These are phyloP conservation scores for Chiloscyllium plagiosum DNA, from an alignment of 2,113 vertebrate genomes.

Conservation along the genomic window DNA sequence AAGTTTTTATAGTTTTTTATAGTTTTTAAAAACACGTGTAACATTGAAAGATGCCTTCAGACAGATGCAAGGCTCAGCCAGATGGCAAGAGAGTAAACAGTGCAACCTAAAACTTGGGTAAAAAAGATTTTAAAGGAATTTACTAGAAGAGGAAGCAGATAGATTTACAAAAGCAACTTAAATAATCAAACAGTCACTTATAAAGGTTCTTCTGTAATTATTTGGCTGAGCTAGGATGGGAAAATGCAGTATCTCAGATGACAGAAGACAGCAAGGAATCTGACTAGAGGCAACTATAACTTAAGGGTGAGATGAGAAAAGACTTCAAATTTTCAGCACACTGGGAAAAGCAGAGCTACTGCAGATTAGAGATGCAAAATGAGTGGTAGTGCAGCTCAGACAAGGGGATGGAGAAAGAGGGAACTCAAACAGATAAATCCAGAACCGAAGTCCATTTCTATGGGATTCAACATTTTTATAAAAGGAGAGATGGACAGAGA, in stretches of 20 bases:
- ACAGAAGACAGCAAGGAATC: not conserved
- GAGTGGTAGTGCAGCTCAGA: not conserved
- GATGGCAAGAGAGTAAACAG: not conserved
- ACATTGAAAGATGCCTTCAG: not conserved
- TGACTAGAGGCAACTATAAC: not conserved
- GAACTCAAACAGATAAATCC: not conserved
- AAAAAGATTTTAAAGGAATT: not conserved
- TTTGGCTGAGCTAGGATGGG: not conserved
- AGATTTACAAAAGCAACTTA: not conserved
- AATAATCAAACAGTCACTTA: not conserved
- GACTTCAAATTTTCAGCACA: not conserved
- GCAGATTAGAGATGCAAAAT: not conserved
- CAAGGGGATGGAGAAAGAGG: not conserved
- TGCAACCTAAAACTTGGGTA: not conserved
- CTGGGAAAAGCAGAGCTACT: not conserved
- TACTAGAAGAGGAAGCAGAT: not conserved
- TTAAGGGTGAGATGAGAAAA: not conserved
- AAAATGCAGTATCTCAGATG: not conserved
- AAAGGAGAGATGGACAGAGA: not conserved
- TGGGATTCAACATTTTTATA: not conserved
- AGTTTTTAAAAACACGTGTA: not conserved
- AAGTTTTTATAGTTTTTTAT: too few species aligned
- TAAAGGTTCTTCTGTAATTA: not conserved
- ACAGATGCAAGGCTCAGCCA: not conserved
- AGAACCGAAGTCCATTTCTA: not conserved